Evolutionary conservation across 2,797 vertebrate species (phyloP), one percentile per base, ranked within the genome.

Genomic region (Triplophysa bombifrons): DNA sequence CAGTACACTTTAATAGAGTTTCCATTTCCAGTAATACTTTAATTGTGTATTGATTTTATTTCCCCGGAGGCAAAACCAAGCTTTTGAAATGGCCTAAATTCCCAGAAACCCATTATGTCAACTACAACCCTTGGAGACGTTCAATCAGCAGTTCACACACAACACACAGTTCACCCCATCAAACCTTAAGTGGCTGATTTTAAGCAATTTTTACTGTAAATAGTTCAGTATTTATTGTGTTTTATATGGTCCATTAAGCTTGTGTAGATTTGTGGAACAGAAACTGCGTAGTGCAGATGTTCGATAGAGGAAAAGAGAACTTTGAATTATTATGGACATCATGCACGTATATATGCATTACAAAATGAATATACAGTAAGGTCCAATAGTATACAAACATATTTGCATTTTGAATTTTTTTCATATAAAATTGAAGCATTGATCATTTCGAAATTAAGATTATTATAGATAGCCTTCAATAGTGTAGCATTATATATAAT

Each of bases 1-100:
- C 60, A 56, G 65, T 63, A 73, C 74, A 56, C 66, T 76, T 80
- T 78, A 60, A 69, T 71, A 27, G 20, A 66, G 38, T 69, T 76
- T 80, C 44, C 50, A 60, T 76, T 76, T 72, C 63, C 61, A 72
- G 44, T 78, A 81, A 70, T 80, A 41, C 51, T 68, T 76, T 85
- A 83, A 83, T 83, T 83, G 74, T 55, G 34, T 64, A 75, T 77
- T 68, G 68, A 73, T 73, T 82, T 71, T 20, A 65, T 44, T 74
- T 67, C 66, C 74, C 58, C 38, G 55, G 70, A 83, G 50, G 53
- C 75, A 44, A 50, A 78, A 74, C 53, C 72, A 76, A n/a, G 74
- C 78, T 78, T 78, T 79, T 78, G 60, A 84, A 78, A 72, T 79
- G 19, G 46, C 76, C 66, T 60, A 50, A 85, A 78, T 63, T 74